Evolutionary conservation across 2,888 invertebrate species (phyloP), one percentile per base, ranked within the genome.

Genomic region (Sinodicranocentrus sp.): DNA sequence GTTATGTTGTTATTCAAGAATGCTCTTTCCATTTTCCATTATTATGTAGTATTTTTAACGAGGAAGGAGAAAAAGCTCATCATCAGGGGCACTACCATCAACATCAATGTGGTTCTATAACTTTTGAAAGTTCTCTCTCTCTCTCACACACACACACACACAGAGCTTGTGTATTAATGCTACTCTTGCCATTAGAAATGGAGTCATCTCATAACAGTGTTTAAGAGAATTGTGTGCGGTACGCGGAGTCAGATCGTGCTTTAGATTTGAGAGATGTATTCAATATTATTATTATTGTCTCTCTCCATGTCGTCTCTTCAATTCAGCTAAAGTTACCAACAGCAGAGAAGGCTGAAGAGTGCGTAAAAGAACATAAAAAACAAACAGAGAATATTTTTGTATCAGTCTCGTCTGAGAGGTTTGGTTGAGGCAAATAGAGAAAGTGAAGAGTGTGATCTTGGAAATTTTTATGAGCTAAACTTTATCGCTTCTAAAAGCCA

Each of bases 401-500:
- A 33, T 33, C 33, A 33, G 33, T 33, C 33, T 33, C 5, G 33
- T 10, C 10, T 3, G 33, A 33, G 33, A 33, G 33, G 33, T 33
- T 3, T 33, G 33, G 5, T 33, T 3, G 33, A 33, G 10, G 33
- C 17, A 52, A 39, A 54, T 28, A 10, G 33, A 33, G 44, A 61
- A 73, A 61, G 43, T 61, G 44, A 61, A 61, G 61, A 61, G 44
- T 17, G 13, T 67, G n/a, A 26, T 54, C 17, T 57, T 5, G 52
- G 57, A 57, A 77, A 59, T 17, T 59, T 57, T 71, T 61, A 71
- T 54, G 79, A 44, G 79, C 48, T 48, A 25, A 63, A 63, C 39
- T 79, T 78, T 79, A 79, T 79, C 79, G 48, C 71, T 59, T 48
- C 63, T 70, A 79, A 79, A 79, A 71, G 79, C 71, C 23, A 17